Percentiles rank a stretch among this genome's conserved stretches.
phyloP scores from a whole-genome alignment of 2,113 vertebrate species.

The Sinosuthora webbiana region DNA sequence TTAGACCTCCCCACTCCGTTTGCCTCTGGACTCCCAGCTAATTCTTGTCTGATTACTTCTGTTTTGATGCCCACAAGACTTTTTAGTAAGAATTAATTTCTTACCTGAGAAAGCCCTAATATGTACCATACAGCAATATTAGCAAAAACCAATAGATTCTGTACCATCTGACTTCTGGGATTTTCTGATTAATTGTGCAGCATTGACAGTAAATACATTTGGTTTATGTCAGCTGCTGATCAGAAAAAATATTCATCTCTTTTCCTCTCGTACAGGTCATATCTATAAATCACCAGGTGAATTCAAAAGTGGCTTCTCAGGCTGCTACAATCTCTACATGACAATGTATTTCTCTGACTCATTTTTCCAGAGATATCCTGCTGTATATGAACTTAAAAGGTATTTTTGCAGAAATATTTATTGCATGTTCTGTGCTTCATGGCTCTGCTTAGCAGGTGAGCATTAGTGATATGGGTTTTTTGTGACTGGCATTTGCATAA shows the following conservation, averaged over 20 bases:
- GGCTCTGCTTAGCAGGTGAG: neutral
- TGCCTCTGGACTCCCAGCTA: neutral
- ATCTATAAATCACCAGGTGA: neutral
- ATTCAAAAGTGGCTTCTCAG: neutral
- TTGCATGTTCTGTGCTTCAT: neutral
- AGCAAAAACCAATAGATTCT: neutral
- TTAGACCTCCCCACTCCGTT: neutral
- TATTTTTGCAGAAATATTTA: neutral
- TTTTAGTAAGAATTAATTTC: neutral
- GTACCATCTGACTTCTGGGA: neutral
- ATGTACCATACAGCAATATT: neutral
- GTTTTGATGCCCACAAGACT: neutral
- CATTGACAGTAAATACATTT: neutral
- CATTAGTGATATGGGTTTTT: neutral
- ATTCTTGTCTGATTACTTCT: neutral
- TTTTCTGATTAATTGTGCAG: neutral
- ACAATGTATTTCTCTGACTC: neutral
- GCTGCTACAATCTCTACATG: neutral
- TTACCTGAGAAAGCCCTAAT: neutral
- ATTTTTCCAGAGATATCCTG: neutral
- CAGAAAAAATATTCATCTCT: neutral
- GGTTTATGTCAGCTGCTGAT: neutral
- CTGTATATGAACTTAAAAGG: neutral
- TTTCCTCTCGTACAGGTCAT: neutral
- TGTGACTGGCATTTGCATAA: neutral